Conservation (phyloP, 2,113 vertebrate species). For the Cariama cristata region DNA sequence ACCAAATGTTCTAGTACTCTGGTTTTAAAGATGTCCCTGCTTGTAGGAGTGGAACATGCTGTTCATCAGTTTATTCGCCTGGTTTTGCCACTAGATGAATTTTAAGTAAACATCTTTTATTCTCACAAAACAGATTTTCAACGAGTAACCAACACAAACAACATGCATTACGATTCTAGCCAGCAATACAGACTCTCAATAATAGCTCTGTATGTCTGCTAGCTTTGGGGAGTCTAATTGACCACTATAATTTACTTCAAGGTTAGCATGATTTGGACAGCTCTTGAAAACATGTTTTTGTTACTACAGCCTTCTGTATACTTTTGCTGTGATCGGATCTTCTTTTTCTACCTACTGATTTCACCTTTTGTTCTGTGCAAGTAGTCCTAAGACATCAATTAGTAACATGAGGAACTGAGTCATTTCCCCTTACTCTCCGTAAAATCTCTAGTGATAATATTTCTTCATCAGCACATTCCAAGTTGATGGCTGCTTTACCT, state of each 20-base stretch:
- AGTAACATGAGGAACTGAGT: background rate
- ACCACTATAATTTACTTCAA: background rate
- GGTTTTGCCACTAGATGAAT: background rate
- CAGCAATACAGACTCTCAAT: background rate
- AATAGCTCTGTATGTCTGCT: background rate
- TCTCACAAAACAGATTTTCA: background rate
- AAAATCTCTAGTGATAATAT: background rate
- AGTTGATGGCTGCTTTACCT: background rate
- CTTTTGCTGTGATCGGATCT: fast-evolving
- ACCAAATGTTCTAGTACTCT: background rate
- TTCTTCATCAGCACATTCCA: background rate
- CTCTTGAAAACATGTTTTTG: background rate
- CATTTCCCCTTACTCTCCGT: background rate
- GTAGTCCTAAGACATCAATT: background rate
- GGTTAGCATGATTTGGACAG: background rate
- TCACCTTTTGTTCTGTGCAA: background rate
- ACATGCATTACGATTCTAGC: background rate
- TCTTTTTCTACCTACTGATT: background rate
- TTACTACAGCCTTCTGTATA: background rate
- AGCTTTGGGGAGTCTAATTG: background rate
- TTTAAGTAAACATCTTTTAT: background rate
- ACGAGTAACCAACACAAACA: background rate
- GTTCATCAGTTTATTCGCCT: background rate
- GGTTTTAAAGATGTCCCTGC: background rate
- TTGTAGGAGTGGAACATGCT: background rate